Evolutionary conservation across 2,888 invertebrate species (phyloP), one percentile per base, ranked within the genome.

Genomic region (Latrodectus hesperus): DNA sequence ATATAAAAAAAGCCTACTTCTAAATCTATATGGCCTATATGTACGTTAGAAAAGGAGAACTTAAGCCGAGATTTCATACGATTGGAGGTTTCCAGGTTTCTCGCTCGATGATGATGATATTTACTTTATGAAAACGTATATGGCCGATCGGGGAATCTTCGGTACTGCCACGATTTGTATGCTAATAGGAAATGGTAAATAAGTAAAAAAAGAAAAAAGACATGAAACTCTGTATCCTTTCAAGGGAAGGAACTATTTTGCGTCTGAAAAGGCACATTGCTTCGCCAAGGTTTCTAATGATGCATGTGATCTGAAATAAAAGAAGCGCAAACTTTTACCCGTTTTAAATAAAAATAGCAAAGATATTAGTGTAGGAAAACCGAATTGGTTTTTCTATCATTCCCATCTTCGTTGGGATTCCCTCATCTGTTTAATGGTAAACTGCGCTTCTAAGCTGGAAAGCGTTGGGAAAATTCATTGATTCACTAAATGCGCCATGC

Each of bases 51-150:
- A 60, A 60, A 60, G n/a, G 22, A 78, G n/a, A 73, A 38, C 78
- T 55, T 86, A 80, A 86, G 85, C 80, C 55, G 80, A 76, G 85
- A 70, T 86, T 86, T 84, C 79, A 80, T 80, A 51, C 80, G 74
- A 68, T 26, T 55, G 16, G 65, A n/a, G 17, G 75, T 53, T 52
- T 60, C 6, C 14, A 60, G 60, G 0, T 52, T 51, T 49, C 75
- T 82, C 38, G 38, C 38, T 75, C 74, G 75, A 82, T 82, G 84
- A 72, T 72, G 85, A 60, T 79, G 70, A 86, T 86, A 80, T 86
- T 86, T 86, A 75, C 85, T 86, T 86, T 86, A 86, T 86, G 83
- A 76, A 83, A 76, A 38, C 75, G 52, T 16, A 60, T 60, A 60
- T 65, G 65, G 68, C 22, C 68, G 80, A 65, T 60, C 76, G 71